Percentiles rank a stretch among this genome's conserved stretches.
These are phyloP conservation scores for Tetragonula clypearis DNA, from an alignment of 1,140 invertebrate genomes.

Conservation along the genomic window DNA sequence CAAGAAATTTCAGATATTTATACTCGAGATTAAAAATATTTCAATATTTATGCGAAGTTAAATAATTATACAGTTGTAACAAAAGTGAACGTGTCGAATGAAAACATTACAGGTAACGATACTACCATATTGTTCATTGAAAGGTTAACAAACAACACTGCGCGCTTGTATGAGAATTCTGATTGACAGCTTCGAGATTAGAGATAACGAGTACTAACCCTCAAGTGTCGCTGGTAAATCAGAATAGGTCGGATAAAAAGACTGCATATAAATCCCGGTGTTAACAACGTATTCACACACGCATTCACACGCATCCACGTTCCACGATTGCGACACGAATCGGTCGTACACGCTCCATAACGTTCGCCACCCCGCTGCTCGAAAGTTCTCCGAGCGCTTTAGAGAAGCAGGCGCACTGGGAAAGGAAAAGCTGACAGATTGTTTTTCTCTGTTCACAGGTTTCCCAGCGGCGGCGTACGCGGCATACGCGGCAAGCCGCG, in stretches of 20 bases:
- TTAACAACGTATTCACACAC: background rate
- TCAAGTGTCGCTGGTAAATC: background rate
- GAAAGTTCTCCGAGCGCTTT: background rate
- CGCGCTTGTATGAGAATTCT: background rate
- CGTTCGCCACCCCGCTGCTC: too few species aligned
- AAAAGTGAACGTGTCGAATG: too few species aligned
- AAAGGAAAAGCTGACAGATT: background rate
- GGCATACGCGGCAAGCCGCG: conserved; percentile 95
- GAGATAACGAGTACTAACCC: background rate
- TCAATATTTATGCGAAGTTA: too few species aligned
- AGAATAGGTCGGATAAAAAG: background rate
- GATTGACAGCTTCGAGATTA: background rate
- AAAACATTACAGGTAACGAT: background rate
- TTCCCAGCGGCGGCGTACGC: conserved; percentile 96
- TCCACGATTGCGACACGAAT: background rate
- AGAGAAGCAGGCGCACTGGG: background rate
- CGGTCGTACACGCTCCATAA: background rate
- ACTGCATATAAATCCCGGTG: background rate
- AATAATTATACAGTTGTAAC: too few species aligned
- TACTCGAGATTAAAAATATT: too few species aligned
- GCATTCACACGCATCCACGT: background rate
- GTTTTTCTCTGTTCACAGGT: conserved; percentile 86
- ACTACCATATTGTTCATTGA: background rate
- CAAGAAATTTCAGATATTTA: too few species aligned
- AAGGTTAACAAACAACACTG: background rate